phyloP scores from a whole-genome alignment of 2,888 invertebrate species.

The Omphaloscelis lunosa region DNA sequence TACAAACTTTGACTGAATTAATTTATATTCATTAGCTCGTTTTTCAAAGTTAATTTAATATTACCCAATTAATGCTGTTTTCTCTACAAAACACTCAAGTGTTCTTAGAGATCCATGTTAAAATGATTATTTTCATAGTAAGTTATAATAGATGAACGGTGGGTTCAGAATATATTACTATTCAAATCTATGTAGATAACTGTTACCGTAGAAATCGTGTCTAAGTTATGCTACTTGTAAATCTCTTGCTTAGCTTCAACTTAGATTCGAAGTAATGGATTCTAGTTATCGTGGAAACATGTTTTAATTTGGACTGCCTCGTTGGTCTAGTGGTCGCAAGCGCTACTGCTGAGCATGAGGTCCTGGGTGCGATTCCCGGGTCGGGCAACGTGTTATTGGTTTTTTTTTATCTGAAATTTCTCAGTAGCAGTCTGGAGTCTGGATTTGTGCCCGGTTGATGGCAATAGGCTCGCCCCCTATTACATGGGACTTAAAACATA shows the following conservation, averaged over 20 bases:
- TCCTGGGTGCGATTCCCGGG: too few species aligned
- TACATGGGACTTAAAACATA: too few species aligned
- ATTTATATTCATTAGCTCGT: too few species aligned
- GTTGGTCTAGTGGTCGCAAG: too few species aligned
- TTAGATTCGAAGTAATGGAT: slow-evolving; percentile 8
- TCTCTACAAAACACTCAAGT: not conserved
- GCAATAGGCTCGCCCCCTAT: too few species aligned
- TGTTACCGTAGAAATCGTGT: slow-evolving; percentile 5
- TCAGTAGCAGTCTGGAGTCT: too few species aligned
- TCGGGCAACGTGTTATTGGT: too few species aligned
- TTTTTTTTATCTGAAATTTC: too few species aligned
- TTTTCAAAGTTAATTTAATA: not conserved
- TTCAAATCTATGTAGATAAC: slow-evolving; percentile 44
- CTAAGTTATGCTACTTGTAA: not conserved
- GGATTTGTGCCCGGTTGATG: too few species aligned
- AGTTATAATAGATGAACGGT: not conserved
- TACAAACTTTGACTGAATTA: too few species aligned
- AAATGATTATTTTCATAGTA: not conserved
- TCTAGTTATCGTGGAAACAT: not conserved
- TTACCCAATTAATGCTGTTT: not conserved
- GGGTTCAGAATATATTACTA: slow-evolving; percentile 25
- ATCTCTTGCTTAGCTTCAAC: slow-evolving; percentile 6
- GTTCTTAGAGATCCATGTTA: not conserved
- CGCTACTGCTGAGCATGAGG: too few species aligned
- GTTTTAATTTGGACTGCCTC: too few species aligned